Base-by-base conservation (phyloP, 2,797 vertebrate genomes). In the Apogon talboti region DNA sequence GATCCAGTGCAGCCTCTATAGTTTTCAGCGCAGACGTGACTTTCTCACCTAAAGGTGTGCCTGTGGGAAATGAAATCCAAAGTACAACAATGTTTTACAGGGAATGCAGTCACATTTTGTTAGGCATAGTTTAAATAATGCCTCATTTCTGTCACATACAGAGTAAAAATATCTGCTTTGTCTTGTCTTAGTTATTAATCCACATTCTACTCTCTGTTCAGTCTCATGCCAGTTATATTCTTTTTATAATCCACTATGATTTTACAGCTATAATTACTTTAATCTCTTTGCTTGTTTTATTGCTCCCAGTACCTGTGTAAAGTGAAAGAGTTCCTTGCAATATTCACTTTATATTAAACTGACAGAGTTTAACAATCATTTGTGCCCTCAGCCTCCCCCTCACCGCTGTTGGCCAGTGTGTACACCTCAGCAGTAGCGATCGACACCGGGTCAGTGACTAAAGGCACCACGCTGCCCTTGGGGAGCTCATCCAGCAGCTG, bases 1-100 rank as follows among this genome's bases (percentile, higher is more conserved):
- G 92, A 42, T 94, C 90, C 91, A 99, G 88, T 0, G 95, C 94
- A 1, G 85, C 87, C 78, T 98, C 96, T 0, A 99, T 92, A 3
- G 91, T 96, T 77, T 78, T 89, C 76, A 99, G 79, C 0, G 98
- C 95, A 0, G 87, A 90, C 52, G 86, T 77, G 66, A 98, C 97
- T 91, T 96, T 98, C 46, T 91, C 85, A 2, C 95, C 96, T 66
- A 99, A 66, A 0, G 92, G 83, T 0, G 94, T 93, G 63, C 93
- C 98, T 99, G 91, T 38, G 2, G 42, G 46, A 74, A 52, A 71
- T 11, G 0, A 58, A 61, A 53, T 61, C 52, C 19, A 58, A 48
- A 33, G 44, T 7, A 2, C 54, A 37, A 62, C 2, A 28, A 42
- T 1, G 14, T 37, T 82, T 74, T 60, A 64, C 14, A 48, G 2